A percentile compares a stretch with the other conserved stretches of the same genome.
These are phyloP conservation scores for Mormyrus iriodes DNA, from an alignment of 2,113 vertebrate species.

Conservation along the genomic window DNA sequence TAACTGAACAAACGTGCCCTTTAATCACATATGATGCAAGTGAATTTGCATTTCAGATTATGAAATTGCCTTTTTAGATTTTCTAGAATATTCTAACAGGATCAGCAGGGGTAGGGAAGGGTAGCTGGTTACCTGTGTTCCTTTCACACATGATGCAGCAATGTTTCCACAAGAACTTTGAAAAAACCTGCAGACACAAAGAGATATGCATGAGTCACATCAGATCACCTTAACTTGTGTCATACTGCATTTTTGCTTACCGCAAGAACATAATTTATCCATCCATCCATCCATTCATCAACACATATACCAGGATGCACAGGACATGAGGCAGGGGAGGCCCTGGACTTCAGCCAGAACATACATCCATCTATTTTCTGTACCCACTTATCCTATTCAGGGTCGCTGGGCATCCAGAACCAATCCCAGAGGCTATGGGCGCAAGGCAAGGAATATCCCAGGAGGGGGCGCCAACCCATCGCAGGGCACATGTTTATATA, in stretches of 20 bases:
- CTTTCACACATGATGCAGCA: neutral
- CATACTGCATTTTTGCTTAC: no score
- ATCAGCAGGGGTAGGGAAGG: neutral
- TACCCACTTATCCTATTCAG: no score
- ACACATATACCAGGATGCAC: neutral
- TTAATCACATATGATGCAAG: neutral
- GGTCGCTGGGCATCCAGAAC: no score
- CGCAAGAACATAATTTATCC: neutral
- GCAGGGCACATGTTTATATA: neutral
- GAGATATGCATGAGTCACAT: neutral
- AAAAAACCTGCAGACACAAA: neutral
- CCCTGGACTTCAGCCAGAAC: neutral
- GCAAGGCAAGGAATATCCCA: no score
- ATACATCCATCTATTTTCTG: no score
- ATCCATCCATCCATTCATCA: neutral
- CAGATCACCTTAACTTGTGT: neutral
- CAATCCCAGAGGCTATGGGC: no score
- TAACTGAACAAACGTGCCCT: neutral
- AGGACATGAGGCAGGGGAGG: neutral
- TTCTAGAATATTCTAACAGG: neutral
- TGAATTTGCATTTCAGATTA: neutral
- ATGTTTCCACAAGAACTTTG: slow-evolving; percentile 5
- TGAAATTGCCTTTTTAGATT: neutral
- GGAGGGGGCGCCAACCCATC: no score
- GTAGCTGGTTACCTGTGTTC: slow-evolving; percentile 14